Conservation (phyloP, 1,140 invertebrate species). For the Berghia stephanieae region DNA sequence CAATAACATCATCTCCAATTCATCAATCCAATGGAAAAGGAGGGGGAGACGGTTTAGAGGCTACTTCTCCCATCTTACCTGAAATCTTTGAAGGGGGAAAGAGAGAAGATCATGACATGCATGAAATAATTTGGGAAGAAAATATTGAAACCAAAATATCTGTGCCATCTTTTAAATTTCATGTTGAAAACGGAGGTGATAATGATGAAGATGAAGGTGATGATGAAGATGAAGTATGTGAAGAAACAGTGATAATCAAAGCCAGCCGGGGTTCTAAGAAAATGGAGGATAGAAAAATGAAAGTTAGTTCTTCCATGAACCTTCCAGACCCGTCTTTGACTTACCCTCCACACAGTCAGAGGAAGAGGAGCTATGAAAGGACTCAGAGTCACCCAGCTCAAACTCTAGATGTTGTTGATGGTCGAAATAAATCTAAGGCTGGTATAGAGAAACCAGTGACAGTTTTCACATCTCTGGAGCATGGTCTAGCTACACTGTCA, state of each 20-base stretch:
- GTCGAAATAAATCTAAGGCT: neutral
- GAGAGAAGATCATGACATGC: too few species aligned
- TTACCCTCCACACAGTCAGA: neutral
- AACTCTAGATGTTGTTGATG: neutral
- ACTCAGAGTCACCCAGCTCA: neutral
- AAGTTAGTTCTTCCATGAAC: too few species aligned
- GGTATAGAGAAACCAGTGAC: constrained; percentile 41
- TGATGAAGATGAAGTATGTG: too few species aligned
- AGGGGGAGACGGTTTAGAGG: too few species aligned
- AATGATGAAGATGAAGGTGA: neutral
- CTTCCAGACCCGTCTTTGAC: neutral
- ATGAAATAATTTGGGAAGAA: too few species aligned
- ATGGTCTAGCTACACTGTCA: constrained; percentile 44
- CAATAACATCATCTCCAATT: too few species aligned
- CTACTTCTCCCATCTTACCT: too few species aligned
- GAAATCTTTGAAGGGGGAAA: too few species aligned
- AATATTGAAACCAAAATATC: too few species aligned
- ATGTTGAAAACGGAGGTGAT: neutral
- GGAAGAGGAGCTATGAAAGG: neutral
- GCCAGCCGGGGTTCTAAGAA: neutral
- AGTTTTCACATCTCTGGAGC: constrained; percentile 57
- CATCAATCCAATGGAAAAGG: too few species aligned
- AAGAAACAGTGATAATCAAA: too few species aligned
- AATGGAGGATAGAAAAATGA: too few species aligned
- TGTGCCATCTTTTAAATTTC: neutral